phyloP scores from a whole-genome alignment of 2,113 vertebrate species.

The Oostethus manadensis region DNA sequence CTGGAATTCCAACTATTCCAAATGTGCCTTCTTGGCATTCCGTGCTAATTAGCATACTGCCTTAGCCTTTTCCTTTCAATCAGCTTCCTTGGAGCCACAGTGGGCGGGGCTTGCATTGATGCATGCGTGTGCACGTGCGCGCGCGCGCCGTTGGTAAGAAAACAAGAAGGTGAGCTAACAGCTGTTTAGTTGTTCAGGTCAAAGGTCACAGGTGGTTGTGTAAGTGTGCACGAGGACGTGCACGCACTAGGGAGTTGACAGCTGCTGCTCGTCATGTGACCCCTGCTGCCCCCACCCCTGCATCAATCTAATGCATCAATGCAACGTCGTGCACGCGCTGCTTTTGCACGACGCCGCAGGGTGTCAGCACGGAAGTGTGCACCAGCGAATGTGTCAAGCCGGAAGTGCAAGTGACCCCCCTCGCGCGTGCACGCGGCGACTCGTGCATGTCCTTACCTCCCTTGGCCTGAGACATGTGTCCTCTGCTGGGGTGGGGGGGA shows the following conservation, averaged over 20 bases:
- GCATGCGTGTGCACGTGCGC: background rate
- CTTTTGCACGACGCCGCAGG: background rate
- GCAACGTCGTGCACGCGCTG: background rate
- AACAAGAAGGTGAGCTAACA: no score
- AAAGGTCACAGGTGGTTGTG: background rate
- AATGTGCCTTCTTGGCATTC: slow-evolving; percentile 69
- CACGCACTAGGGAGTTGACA: slow-evolving; percentile 21
- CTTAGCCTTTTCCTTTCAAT: no score
- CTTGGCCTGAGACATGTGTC: slow-evolving; percentile 90
- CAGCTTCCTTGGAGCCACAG: no score
- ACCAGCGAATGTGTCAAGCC: slow-evolving; percentile 77
- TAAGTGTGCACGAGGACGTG: background rate
- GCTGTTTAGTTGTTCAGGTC: no score
- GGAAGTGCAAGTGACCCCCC: slow-evolving; percentile 87
- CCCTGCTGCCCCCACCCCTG: slow-evolving; percentile 38
- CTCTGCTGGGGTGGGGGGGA: slow-evolving; percentile 87
- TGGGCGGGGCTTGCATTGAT: no score
- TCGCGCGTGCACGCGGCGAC: slow-evolving; percentile 31
- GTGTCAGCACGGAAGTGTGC: background rate
- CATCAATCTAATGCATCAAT: no score
- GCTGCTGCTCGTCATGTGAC: slow-evolving; percentile 41
- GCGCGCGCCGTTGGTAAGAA: background rate
- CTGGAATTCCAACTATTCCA: slow-evolving; percentile 69
- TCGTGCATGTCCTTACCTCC: slow-evolving; percentile 76
- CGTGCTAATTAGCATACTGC: slow-evolving; percentile 1